Base-by-base conservation (phyloP, 2,888 invertebrate genomes). In the Ichneumoninae sp. region DNA sequence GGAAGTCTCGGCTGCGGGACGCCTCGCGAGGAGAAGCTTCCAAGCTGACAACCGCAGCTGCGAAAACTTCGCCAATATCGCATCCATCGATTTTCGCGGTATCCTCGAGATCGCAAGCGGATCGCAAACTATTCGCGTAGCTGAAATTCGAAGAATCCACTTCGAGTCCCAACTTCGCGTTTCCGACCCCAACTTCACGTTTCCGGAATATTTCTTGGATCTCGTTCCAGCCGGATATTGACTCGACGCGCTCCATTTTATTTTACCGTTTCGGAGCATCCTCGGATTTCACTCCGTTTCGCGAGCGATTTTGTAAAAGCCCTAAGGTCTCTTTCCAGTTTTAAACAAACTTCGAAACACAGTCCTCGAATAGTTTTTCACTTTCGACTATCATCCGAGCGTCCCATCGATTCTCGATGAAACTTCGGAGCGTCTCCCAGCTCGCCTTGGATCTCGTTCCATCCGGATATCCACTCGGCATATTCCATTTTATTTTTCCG, bases 1-100 rank as follows among this genome's bases (percentile, higher is more conserved):
- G 81, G 74, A 84, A 78, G 69, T 84, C 70, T 47, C 80, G 74
- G 70, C 70, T 36, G 33, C n/a, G 19, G 70, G 26, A 60, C 54
- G 16, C 68, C 30, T 62, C 54, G 4, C 33, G 10, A 19, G 22
- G 1, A 54, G 13, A 33, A 40, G 13, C n/a, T 33, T 33, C 33
- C 16, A 16, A 30, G 33, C 16, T 7, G 13, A 16, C 6, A 62
- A 30, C n/a, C 62, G 16, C 16, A n/a, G 6, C n/a, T 2, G 16
- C 30, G 62, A 30, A 62, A 62, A 62, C n/a, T 62, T 62, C 33
- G 13, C 33, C 16, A 57, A 22, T n/a, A 62, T n/a, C 62, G 33
- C 16, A 62, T 62, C 26, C 10, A 57, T 57, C 57, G 57, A 57
- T 22, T 57, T 26, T 57, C 57, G 57, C 3, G 10, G 22, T 57